Evolutionary conservation across 64 coral and sea anemone species (phyloP).

Genomic region (Dendronephthya gigantea): DNA sequence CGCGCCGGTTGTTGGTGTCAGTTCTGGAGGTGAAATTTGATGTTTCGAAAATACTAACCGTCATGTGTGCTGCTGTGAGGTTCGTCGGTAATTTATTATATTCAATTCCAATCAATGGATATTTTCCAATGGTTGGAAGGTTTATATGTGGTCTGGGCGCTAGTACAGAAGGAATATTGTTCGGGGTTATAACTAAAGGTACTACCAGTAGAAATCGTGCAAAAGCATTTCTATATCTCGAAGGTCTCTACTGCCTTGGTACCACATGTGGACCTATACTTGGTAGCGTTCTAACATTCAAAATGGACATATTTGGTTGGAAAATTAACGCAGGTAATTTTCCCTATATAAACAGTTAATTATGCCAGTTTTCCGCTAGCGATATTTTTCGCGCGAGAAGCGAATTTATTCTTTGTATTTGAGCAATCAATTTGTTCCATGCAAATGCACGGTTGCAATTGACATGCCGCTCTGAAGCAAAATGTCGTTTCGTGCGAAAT

Average conservation of each 20-base stretch:
- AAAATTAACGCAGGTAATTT: not conserved
- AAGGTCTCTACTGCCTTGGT: not conserved
- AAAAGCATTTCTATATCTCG: not conserved
- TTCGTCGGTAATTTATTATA: not conserved
- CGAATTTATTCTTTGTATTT: no score
- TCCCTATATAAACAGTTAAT: no score
- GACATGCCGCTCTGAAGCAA: no score
- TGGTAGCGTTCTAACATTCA: slow-evolving; percentile 1
- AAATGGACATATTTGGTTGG: not conserved
- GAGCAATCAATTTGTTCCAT: no score
- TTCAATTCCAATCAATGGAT: not conserved
- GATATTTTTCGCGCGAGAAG: no score
- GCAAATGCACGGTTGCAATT: no score
- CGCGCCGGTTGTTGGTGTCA: not conserved
- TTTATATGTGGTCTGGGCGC: not conserved
- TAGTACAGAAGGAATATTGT: not conserved
- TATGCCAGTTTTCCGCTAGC: no score
- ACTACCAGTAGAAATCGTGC: not conserved
- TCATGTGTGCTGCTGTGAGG: not conserved
- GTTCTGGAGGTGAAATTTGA: not conserved
- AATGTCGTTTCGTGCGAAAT: no score
- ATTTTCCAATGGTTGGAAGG: not conserved
- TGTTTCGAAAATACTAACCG: not conserved
- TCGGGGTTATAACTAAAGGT: not conserved
- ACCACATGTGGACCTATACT: not conserved